Conservation (phyloP, 2,888 invertebrate genomes). For the Megastigmus dorsalis region DNA sequence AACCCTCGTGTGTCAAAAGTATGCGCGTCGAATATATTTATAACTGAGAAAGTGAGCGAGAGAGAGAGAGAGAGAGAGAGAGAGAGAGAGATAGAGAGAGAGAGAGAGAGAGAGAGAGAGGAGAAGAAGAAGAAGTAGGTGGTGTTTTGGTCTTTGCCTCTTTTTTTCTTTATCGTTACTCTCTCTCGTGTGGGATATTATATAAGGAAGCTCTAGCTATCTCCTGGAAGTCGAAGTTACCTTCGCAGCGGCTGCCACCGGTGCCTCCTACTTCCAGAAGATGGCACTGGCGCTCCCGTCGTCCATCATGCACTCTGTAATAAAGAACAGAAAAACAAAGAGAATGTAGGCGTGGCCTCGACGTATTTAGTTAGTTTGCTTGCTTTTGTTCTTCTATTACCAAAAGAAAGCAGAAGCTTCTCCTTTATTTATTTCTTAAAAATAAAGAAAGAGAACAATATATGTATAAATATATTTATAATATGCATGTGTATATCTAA, state of each 20-base stretch:
- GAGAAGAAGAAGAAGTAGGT: neutral
- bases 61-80: constrained; percentile 46
- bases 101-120: neutral
- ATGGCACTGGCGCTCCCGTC: constrained; percentile 77
- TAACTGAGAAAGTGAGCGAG: constrained; percentile 5
- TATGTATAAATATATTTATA: too few relatives aligned
- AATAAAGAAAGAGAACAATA: constrained; percentile 19
- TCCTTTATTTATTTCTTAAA: neutral
- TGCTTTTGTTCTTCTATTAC: constrained; percentile 8
- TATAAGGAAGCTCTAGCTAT: constrained; percentile 77
- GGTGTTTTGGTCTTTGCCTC: neutral
- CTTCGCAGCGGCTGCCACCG: constrained; percentile 75
- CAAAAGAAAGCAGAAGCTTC: constrained; percentile 3
- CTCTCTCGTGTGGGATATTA: constrained; percentile 55
- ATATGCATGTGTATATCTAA: too few relatives aligned
- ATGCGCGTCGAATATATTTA: neutral
- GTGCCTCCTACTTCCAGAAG: constrained; percentile 80
- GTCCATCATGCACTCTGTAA: constrained; percentile 78
- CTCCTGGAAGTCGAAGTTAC: constrained; percentile 78
- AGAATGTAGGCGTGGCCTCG: constrained; percentile 68
- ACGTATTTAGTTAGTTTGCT: neutral
- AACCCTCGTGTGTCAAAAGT: neutral
- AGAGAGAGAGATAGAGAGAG: constrained; percentile 45
- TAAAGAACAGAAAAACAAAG: constrained; percentile 78
- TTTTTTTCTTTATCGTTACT: constrained; percentile 8